Base-by-base conservation (phyloP, 2,113 vertebrate genomes). In the Poicephalus gulielmi region DNA sequence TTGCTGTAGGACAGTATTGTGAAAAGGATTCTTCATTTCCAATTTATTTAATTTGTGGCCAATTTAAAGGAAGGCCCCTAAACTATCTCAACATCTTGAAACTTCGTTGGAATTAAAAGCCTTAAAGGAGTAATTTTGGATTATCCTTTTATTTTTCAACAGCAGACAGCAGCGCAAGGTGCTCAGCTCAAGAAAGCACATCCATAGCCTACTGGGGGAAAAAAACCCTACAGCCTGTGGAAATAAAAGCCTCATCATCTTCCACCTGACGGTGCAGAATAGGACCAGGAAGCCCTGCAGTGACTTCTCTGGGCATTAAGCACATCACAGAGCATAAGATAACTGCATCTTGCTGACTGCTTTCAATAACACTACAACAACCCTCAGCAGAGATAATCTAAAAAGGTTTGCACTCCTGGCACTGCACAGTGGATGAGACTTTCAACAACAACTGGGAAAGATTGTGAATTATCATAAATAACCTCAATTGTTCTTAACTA, bases 381-480 rank as follows among this genome's bases (percentile, higher is more conserved):
- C 76, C 28, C 68, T n/a, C 71, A 86, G 55, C 60, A 86, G 74
- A 90, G 88, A 86, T 71, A 39, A 59, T 53, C 35, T 64, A n/a
- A 50, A 66, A 30, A 86, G 44, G 55, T 39, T 73, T 35, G 23
- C 50, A 11, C 18, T 33, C 69, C 76, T 88, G 86, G 18, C 2
- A 1, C 43, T 86, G 89, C 7, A 68, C 73, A 9, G 2, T 80
- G 92, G 90, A 82, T 87, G 92, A 90, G 93, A 88, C 82, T 92
- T 97, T 95, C 71, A 84, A 46, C 79, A 88, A 84, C 92, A 97
- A 86, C 8, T 71, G 71, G 70, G 64, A 90, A 91, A 68, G 83
- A 50, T 83, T 53, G 22, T 91, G 92, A 83, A 92, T 94, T 78
- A 84, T 76, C 77, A 88, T 84, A 94, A 97, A 93, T 82, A 97